Evolutionary conservation across 2,113 vertebrate genomes (phyloP), one percentile per base, ranked within the genome.

Genomic region (Mystacornis crossleyi): DNA sequence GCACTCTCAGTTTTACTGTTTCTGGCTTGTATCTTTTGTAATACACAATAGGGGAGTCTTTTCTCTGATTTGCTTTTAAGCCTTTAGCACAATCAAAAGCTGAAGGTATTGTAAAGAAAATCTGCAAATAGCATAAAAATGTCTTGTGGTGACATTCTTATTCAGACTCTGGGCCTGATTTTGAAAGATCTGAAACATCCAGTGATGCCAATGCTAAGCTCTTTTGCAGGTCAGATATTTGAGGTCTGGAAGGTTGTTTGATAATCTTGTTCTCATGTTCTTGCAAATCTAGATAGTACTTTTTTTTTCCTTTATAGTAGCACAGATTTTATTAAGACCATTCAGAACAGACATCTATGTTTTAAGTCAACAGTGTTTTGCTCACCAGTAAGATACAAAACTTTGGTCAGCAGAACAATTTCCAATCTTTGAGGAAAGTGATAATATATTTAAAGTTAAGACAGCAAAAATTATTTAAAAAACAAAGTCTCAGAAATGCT

Each of bases 31-130:
- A 82, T 66, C 95, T 95, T 96, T 96, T 96, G 90, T 97, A 91
- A 88, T 77, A 82, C 95, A 95, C 91, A 94, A 95, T 96, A 91
- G 93, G 81, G 71, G 42, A 96, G 78, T 86, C 78, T 96, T 94
- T 88, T 58, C 93, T 77, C 78, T 97, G 96, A 97, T 96, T 95
- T 95, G 91, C 93, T 97, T 96, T 93, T 96, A 97, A 96, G 92
- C 81, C 90, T 96, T 93, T 86, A 90, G 92, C 90, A 94, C 93
- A 96, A 93, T 96, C 95, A 93, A 93, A 94, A 96, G 58, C 93
- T 94, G 87, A 64, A 90, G 60, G 78, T 91, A 95, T 96, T 96
- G 95, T 96, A 91, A 81, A 93, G 95, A 94, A 96, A 96, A 97
- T 96, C 94, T 96, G 90, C 85, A 97, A 96, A 96, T 94, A 91